Conservation (phyloP, 2,797 vertebrate genomes). For the Craterocephalus amniculus region DNA sequence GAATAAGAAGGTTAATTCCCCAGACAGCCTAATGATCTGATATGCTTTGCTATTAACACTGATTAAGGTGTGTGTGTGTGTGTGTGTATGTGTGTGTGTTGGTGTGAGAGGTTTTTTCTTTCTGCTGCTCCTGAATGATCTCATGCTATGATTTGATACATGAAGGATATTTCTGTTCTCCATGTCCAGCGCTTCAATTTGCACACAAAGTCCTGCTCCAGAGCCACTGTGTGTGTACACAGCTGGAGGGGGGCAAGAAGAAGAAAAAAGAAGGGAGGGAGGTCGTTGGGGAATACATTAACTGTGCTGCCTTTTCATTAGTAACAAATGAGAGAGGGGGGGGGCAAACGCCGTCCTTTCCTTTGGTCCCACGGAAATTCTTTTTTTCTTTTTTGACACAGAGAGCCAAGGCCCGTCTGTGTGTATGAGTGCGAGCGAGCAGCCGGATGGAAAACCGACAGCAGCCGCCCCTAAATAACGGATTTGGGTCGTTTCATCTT, state of each 20-base stretch:
- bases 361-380: neutral
- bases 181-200: constrained; percentile 32
- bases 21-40: constrained; percentile 47
- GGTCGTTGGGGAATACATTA: neutral
- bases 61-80: neutral
- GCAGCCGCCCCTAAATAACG: constrained; percentile 65
- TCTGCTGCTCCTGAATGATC: constrained; percentile 71
- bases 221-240: constrained; percentile 5
- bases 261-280: neutral
- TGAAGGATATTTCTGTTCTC: constrained; percentile 64
- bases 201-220: constrained; percentile 19
- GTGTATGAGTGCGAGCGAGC: neutral
- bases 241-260: neutral
- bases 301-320: neutral
- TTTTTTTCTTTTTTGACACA: constrained; percentile 27
- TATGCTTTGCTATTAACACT: constrained; percentile 55
- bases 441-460: constrained; percentile 37
- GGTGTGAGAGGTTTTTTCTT: constrained; percentile 5
- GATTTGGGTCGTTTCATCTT: constrained; percentile 52
- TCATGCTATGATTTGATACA: constrained; percentile 76
- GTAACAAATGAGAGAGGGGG: neutral
- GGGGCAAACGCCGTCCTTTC: constrained; percentile 8
- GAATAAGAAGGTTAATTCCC: constrained; percentile 35
- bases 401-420: constrained; percentile 40
- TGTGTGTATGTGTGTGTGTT: neutral